These are phyloP conservation scores for Monochamus alternatus DNA, from an alignment of 2,888 invertebrate genomes.

Conservation along the genomic window DNA sequence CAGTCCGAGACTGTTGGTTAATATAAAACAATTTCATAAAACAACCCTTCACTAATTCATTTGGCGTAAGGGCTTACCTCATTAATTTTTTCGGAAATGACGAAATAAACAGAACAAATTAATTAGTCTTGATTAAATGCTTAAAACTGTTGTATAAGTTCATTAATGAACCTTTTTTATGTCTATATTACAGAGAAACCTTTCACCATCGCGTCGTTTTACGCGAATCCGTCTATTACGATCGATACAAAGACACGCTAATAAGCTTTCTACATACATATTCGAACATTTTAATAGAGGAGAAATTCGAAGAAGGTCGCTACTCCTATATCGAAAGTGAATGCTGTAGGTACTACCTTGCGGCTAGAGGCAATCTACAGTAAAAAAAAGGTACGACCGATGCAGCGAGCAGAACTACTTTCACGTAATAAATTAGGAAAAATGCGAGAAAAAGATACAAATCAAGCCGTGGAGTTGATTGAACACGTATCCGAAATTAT, in stretches of 20 bases:
- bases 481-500: constrained; percentile 13
- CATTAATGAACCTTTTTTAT: too few relatives aligned
- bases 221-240: background rate
- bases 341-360: constrained; percentile 14
- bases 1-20: too few relatives aligned
- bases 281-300: constrained; percentile 11
- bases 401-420: constrained; percentile 15
- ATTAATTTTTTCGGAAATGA: too few relatives aligned
- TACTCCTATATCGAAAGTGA: constrained; percentile 14
- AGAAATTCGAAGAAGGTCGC: constrained; percentile 13
- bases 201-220: background rate
- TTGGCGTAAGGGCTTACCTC: too few relatives aligned
- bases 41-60: too few relatives aligned
- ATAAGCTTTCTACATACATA: constrained; percentile 21
- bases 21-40: too few relatives aligned
- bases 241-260: background rate
- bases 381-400: constrained; percentile 13
- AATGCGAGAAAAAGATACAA: constrained; percentile 9
- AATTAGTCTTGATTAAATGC: too few relatives aligned
- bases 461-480: constrained; percentile 12
- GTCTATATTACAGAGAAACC: too few relatives aligned
- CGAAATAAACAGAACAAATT: too few relatives aligned
- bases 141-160: too few relatives aligned
- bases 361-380: constrained; percentile 10
- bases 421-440: constrained; percentile 24